Evolutionary conservation across 2,797 vertebrate genomes (phyloP).

Genomic region (Tinamus major): DNA sequence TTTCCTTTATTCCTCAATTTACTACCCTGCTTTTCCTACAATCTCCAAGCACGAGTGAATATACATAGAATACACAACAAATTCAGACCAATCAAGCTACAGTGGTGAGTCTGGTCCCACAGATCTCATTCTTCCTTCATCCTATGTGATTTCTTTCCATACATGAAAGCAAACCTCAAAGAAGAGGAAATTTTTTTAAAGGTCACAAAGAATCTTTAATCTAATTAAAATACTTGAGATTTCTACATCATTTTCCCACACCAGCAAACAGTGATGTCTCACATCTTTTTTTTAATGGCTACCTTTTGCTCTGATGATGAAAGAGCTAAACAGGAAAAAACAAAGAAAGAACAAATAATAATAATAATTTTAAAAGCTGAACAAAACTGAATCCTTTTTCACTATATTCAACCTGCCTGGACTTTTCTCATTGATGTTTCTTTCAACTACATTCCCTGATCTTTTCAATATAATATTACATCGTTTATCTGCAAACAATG

Average conservation of each 20-base stretch:
- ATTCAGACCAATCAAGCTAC: not conserved
- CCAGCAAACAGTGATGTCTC: not conserved
- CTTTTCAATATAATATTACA: not conserved
- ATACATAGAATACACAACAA: not conserved
- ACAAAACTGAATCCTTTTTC: not conserved
- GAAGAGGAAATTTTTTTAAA: not conserved
- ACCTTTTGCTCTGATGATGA: not conserved
- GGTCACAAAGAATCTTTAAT: not conserved
- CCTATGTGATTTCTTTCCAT: not conserved
- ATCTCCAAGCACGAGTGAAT: not conserved
- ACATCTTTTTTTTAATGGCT: not conserved
- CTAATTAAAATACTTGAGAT: not conserved
- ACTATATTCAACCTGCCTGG: not conserved
- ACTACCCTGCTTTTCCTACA: not conserved
- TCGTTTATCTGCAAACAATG: not conserved
- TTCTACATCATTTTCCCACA: not conserved
- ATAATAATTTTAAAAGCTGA: not conserved
- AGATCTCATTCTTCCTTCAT: not conserved
- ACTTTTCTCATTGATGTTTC: not conserved
- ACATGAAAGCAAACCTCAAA: constrained; percentile 10
- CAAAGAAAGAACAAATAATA: not conserved
- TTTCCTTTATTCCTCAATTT: not conserved
- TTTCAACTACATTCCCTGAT: not conserved
- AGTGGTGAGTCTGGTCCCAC: not conserved
- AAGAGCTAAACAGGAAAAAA: not conserved